Conservation (phyloP, 2,888 invertebrate species). For the Pandemis heparana region DNA sequence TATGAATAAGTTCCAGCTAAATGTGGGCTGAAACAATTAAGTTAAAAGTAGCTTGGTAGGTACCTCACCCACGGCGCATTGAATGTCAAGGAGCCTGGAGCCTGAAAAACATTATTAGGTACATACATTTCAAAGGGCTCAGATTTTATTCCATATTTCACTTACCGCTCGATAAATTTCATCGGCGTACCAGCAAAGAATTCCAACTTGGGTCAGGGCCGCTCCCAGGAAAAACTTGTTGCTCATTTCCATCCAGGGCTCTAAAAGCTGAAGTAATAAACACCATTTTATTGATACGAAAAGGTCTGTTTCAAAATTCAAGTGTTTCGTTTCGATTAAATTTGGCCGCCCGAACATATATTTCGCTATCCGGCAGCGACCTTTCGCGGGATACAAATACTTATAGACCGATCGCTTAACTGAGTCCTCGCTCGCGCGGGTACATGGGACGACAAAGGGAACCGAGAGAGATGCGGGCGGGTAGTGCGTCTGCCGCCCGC, state of each 20-base stretch:
- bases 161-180: constrained; percentile 72
- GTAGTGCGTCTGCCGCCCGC: no score
- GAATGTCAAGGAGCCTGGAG: not conserved
- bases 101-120: not conserved
- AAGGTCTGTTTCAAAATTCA: not conserved
- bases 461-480: no score
- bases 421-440: no score
- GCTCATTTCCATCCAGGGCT: constrained; percentile 71
- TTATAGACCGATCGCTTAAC: no score
- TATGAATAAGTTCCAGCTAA: constrained; percentile 1
- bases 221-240: constrained; percentile 74
- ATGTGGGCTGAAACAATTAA: not conserved
- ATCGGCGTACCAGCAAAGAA: constrained; percentile 76
- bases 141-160: constrained; percentile 10
- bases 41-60: not conserved
- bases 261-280: constrained; percentile 59
- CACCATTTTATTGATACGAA: constrained; percentile 2
- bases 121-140: not conserved
- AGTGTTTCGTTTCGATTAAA: constrained; percentile 2
- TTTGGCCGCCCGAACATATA: not conserved
- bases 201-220: constrained; percentile 71
- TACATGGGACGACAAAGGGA: no score
- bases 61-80: not conserved
- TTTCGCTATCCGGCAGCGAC: not conserved
- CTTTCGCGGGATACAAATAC: not conserved